Percentiles rank a stretch among this genome's conserved stretches.
phyloP scores from a whole-genome alignment of 1,140 invertebrate genomes.

The Doryteuthis pealeii region DNA sequence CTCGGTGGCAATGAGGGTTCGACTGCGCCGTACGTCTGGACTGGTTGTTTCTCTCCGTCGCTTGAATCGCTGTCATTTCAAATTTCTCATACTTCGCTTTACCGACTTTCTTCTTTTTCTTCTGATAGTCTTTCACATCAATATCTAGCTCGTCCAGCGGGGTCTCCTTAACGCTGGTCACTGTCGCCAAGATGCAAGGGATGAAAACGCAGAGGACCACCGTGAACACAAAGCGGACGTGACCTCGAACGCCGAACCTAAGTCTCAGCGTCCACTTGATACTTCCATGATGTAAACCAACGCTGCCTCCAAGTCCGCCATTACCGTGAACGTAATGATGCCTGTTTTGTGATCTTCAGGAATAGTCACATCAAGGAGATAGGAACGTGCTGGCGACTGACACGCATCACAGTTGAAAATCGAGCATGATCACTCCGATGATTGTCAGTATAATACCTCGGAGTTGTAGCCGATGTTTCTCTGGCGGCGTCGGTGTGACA shows the following conservation, averaged over 20 bases:
- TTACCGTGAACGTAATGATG: constrained; percentile 91
- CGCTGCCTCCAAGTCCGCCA: constrained; percentile 92
- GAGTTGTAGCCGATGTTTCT: constrained; percentile 30
- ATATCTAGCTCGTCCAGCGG: constrained; percentile 38
- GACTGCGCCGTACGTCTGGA: constrained; percentile 21
- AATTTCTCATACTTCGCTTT: constrained; percentile 53
- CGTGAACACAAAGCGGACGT: constrained; percentile 77
- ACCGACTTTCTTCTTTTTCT: constrained; percentile 54
- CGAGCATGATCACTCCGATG: constrained; percentile 87
- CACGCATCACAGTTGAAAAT: constrained; percentile 96
- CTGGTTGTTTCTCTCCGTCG: constrained; percentile 31
- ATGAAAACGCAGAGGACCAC: constrained; percentile 46
- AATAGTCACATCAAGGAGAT: constrained; percentile 87
- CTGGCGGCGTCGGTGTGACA: not conserved
- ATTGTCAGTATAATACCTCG: constrained; percentile 80
- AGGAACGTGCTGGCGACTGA: constrained; percentile 89
- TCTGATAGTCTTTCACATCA: constrained; percentile 37
- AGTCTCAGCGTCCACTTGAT: constrained; percentile 85
- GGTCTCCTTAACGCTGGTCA: constrained; percentile 55
- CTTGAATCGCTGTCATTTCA: constrained; percentile 40
- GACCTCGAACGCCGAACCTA: constrained; percentile 70
- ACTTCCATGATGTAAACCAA: constrained; percentile 88
- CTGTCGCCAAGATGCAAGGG: constrained; percentile 40
- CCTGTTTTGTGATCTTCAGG: constrained; percentile 92
- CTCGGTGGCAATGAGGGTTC: not conserved